Percentiles rank a stretch among this genome's conserved stretches.
These are phyloP conservation scores for Drosophila limbata DNA, from an alignment of 2,888 invertebrate genomes.

Conservation along the genomic window DNA sequence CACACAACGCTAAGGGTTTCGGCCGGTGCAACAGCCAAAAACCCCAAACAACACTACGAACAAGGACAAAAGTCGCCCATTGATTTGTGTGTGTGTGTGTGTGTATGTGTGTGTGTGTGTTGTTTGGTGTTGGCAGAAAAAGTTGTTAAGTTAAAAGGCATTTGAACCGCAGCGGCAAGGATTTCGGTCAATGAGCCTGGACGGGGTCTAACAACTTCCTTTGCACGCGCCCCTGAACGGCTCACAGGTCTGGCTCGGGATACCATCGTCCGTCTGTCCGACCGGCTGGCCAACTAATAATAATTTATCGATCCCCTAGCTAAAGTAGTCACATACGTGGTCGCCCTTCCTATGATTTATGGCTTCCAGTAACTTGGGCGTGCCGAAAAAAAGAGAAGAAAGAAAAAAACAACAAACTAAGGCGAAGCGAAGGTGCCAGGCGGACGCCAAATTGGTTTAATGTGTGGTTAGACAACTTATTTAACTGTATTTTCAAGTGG, in stretches of 20 bases:
- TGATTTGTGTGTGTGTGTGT: conserved; percentile 63
- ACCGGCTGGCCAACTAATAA: conserved; percentile 79
- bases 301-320: conserved; percentile 83
- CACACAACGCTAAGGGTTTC: conserved; percentile 79
- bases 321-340: conserved; percentile 74
- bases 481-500: conserved; percentile 79
- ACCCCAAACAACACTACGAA: conserved; percentile 43
- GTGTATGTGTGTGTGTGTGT: conserved; percentile 23
- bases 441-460: conserved; percentile 77
- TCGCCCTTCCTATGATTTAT: conserved; percentile 79
- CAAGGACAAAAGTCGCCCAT: conserved; percentile 66
- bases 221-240: conserved; percentile 65
- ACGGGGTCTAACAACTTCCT: conserved; percentile 76
- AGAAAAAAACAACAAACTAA: conserved; percentile 10
- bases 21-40: conserved; percentile 43
- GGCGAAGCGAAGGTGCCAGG: conserved; percentile 28
- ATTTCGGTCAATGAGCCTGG: conserved; percentile 72
- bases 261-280: conserved; percentile 21
- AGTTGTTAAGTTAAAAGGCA: conserved; percentile 83
- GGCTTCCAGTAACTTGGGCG: conserved; percentile 59
- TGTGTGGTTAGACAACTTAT: conserved; percentile 81
- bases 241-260: conserved; percentile 22
- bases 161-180: conserved; percentile 79
- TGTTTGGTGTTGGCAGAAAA: conserved; percentile 80
- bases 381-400: conserved; percentile 35